Evolutionary conservation across 2,797 vertebrate genomes (phyloP).

Genomic region (Rhinella marina): DNA sequence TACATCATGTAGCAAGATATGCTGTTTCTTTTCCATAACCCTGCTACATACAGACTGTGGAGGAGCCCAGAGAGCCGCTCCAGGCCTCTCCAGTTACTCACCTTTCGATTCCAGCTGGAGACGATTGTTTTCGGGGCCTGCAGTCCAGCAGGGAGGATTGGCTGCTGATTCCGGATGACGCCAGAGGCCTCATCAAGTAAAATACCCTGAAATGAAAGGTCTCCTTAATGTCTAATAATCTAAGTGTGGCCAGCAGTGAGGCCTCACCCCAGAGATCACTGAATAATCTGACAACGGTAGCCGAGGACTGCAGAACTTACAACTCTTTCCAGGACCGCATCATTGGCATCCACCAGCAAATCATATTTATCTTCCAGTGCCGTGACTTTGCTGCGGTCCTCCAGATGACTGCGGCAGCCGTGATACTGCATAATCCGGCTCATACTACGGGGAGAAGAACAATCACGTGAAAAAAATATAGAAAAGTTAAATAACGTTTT

Average conservation of each 20-base stretch:
- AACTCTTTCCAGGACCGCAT: conserved; percentile 92
- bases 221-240: not conserved
- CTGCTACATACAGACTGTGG: no score
- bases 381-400: conserved; percentile 80
- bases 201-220: conserved; percentile 79
- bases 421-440: conserved; percentile 93
- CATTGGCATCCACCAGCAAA: conserved; percentile 91
- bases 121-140: conserved; percentile 90
- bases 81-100: conserved; percentile 64
- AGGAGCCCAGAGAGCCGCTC: not conserved
- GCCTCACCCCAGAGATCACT: no score
- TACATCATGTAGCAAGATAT: no score
- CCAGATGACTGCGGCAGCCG: conserved; percentile 84
- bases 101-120: conserved; percentile 99
- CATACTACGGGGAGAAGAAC: conserved; percentile 80
- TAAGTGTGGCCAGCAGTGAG: not conserved
- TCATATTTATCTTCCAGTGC: conserved; percentile 93
- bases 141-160: conserved; percentile 88
- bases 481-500: not conserved
- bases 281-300: not conserved
- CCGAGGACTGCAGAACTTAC: conserved; percentile 72
- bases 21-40: no score
- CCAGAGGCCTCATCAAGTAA: conserved; percentile 92
- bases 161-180: conserved; percentile 88
- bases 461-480: not conserved